Evolutionary conservation across 2,888 invertebrate species (phyloP), one percentile per base, ranked within the genome.

Genomic region (Melangyna quadrimaculata): DNA sequence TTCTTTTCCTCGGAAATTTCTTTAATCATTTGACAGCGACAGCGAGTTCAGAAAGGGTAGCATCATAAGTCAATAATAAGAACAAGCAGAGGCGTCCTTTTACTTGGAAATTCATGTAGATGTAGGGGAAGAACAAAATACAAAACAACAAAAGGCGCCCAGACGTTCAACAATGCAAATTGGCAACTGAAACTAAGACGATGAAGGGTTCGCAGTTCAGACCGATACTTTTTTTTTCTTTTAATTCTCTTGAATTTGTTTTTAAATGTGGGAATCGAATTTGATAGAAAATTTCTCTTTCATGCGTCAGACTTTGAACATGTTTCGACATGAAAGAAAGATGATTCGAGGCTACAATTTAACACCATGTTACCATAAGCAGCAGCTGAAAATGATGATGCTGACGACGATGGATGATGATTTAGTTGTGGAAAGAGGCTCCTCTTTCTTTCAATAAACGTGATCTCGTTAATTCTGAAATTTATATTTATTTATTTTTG

Each of bases 231-330:
- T 67, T 67, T 51, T 35, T 51, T 45, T 17, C 9, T 32, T 32
- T 32, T 17, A 2, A 37, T 59, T 22, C 14, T 8, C 9, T 37
- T 35, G 19, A 35, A 35, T 51, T 48, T 29, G 45, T 19, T 48
- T 51, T 67, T 35, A 67, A 67, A 51, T 67, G 67, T 67, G 73
- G 67, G 78, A 67, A 79, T 72, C 59, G 59, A 72, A 59, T 73
- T 79, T 67, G 67, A 73, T 73, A 40, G 51, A 53, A 29, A 74
- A 65, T 70, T 70, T 55, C 40, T 70, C 32, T 70, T 70, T 70
- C 35, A 70, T 70, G 70, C 70, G 70, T 70, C 53, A 70, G 27
- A n/a, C 10, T 17, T 22, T 48, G 67, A 67, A 37, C 70, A 70
- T 70, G 70, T 70, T 70, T 55, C 70, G 29, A 70, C 70, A 67